Conservation (phyloP, 2,113 vertebrate species). For the rabbit (Oryctolagus cuniculus) region DNA sequence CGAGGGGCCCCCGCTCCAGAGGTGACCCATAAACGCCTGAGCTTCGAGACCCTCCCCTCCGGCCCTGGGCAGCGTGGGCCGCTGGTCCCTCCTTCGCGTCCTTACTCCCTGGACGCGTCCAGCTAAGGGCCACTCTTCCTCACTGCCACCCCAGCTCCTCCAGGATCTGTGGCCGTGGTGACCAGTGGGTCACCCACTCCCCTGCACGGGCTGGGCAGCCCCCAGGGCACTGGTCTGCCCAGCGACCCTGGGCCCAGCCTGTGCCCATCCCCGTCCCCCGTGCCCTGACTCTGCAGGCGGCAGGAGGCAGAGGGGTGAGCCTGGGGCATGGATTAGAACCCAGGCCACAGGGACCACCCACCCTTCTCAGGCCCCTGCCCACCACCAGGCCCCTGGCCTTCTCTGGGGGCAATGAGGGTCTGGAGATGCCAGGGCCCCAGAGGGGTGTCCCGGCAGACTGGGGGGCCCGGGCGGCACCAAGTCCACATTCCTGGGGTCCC, state of each 20-base stretch:
- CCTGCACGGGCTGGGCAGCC: neutral
- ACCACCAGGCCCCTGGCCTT: too few species aligned
- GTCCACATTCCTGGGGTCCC: neutral
- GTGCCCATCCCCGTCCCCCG: too few species aligned
- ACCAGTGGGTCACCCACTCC: neutral
- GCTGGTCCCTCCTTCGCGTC: too few species aligned
- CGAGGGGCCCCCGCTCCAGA: neutral
- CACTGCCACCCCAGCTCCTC: neutral
- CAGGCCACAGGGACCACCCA: neutral
- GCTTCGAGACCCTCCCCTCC: neutral
- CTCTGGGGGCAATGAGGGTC: neutral
- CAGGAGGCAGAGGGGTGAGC: neutral
- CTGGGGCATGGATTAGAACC: neutral
- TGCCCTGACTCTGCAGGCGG: neutral
- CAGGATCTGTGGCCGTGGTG: accelerated
- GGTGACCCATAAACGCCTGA: neutral
- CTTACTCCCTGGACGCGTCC: neutral
- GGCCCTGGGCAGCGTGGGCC: neutral
- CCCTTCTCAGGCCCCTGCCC: neutral
- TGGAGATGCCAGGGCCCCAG: neutral
- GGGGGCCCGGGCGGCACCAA: neutral
- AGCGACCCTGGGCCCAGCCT: accelerated
- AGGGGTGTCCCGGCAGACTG: neutral
- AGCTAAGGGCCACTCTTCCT: neutral
- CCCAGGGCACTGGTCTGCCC: neutral